These are phyloP conservation scores for Agrotis segetum DNA, from an alignment of 2,888 invertebrate species.

Conservation along the genomic window DNA sequence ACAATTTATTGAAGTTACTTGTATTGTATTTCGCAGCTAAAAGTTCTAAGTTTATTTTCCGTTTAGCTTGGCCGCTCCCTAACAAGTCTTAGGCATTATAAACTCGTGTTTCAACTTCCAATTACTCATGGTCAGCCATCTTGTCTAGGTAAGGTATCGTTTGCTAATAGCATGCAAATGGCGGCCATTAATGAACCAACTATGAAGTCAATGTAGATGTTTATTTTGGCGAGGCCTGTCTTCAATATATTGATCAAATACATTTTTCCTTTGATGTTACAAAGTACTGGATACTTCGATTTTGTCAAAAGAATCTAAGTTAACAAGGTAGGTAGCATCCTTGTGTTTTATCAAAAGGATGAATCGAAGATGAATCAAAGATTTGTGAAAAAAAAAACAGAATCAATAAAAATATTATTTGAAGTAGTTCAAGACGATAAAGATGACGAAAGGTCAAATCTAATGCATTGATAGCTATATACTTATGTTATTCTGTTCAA, in stretches of 20 bases:
- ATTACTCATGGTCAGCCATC: slow-evolving; percentile 41
- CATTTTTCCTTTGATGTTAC: slow-evolving; percentile 2
- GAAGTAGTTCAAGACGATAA: too few species aligned
- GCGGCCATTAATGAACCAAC: slow-evolving; percentile 4
- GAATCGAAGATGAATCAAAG: neutral
- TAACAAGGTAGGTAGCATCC: too few species aligned
- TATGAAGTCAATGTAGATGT: slow-evolving; percentile 4
- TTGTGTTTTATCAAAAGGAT: slow-evolving; percentile 5
- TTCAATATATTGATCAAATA: slow-evolving; percentile 11
- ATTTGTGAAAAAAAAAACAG: neutral
- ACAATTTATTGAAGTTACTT: neutral
- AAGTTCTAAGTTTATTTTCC: neutral
- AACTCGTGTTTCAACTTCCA: slow-evolving; percentile 52
- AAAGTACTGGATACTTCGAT: neutral
- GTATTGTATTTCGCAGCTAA: neutral
- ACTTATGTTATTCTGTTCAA: too few species aligned
- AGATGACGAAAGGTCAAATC: too few species aligned
- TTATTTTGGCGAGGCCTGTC: slow-evolving; percentile 26
- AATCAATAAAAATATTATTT: too few species aligned
- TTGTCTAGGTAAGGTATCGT: slow-evolving; percentile 22
- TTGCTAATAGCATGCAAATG: slow-evolving; percentile 32
- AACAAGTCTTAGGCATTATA: slow-evolving; percentile 29
- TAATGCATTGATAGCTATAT: too few species aligned
- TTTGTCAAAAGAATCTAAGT: slow-evolving; percentile 4
- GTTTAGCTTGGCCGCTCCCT: slow-evolving; percentile 39